These are phyloP conservation scores for Himalopsyche tibetana DNA, from an alignment of 2,888 invertebrate species.

Conservation along the genomic window DNA sequence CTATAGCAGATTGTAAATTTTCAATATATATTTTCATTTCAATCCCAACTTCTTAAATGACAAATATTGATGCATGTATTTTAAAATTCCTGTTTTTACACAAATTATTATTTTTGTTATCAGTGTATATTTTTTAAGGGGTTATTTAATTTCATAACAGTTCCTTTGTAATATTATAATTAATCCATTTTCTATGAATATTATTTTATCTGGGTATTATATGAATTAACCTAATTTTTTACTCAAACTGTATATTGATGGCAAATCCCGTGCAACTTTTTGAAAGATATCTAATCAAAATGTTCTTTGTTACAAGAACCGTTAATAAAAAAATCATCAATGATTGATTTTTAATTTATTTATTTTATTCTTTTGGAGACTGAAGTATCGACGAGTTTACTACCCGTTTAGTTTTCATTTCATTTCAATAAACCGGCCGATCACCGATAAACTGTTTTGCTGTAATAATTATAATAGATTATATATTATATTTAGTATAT, in stretches of 20 bases:
- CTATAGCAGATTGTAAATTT: no score
- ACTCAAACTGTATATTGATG: conserved; percentile 18
- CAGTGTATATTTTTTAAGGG: conserved; percentile 7
- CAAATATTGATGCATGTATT: no score
- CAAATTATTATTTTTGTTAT: no score
- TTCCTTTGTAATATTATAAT: conserved; percentile 38
- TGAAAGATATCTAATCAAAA: no score
- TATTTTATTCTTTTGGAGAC: conserved; percentile 38
- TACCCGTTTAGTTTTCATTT: conserved; percentile 37
- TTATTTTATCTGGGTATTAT: conserved; percentile 21
- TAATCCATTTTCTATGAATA: conserved; percentile 31
- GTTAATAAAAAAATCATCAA: not conserved
- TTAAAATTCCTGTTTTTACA: no score
- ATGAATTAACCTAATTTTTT: conserved; percentile 25
- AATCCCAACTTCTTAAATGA: no score
- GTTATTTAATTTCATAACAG: conserved; percentile 40
- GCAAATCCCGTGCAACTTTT: not conserved
- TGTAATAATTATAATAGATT: conserved; percentile 38
- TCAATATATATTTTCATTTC: no score
- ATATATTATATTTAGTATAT: conserved; percentile 40
- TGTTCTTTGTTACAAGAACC: not conserved
- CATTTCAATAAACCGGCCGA: conserved; percentile 33
- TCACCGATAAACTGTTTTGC: conserved; percentile 36
- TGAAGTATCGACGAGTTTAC: not conserved
- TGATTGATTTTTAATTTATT: conserved; percentile 36